These are phyloP conservation scores for Ictalurus furcatus DNA, from an alignment of 2,113 vertebrate species.

Conservation along the genomic window DNA sequence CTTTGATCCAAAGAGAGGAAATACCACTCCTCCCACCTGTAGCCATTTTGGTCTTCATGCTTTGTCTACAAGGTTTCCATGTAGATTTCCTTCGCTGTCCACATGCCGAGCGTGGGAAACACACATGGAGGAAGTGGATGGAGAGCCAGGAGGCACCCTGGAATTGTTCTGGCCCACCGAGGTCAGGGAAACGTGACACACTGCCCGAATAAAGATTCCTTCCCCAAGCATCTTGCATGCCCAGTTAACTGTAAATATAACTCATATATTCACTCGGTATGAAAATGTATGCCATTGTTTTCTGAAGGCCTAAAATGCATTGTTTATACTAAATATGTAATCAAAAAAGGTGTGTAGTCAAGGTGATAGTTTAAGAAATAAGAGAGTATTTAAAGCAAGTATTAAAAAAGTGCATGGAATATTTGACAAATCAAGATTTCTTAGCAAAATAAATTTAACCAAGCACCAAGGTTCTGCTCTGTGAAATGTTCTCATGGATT, in stretches of 20 bases:
- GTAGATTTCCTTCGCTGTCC: conserved; percentile 77
- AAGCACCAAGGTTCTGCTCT: not conserved
- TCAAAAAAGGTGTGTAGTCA: not conserved
- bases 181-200: conserved; percentile 75
- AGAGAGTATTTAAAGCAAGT: not conserved
- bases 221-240: conserved; percentile 60
- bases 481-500: not conserved
- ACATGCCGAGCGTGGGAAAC: conserved; percentile 76
- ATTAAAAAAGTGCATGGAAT: not conserved
- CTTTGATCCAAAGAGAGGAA: conserved; percentile 73
- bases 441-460: not conserved
- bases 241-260: conserved; percentile 43
- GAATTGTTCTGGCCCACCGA: conserved; percentile 76
- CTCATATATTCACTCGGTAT: conserved; percentile 60
- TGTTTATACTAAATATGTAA: conserved; percentile 52
- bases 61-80: conserved; percentile 72
- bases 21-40: conserved; percentile 43
- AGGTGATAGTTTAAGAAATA: not conserved
- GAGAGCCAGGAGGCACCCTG: conserved; percentile 70
- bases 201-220: conserved; percentile 75
- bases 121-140: conserved; percentile 75
- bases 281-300: conserved; percentile 60
- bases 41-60: conserved; percentile 54
- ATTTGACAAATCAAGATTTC: not conserved
- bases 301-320: conserved; percentile 49